A percentile compares a stretch with the other conserved stretches of the same genome.
These are phyloP conservation scores for Smutsia gigantea DNA, from an alignment of 2,797 vertebrate genomes.

Conservation along the genomic window DNA sequence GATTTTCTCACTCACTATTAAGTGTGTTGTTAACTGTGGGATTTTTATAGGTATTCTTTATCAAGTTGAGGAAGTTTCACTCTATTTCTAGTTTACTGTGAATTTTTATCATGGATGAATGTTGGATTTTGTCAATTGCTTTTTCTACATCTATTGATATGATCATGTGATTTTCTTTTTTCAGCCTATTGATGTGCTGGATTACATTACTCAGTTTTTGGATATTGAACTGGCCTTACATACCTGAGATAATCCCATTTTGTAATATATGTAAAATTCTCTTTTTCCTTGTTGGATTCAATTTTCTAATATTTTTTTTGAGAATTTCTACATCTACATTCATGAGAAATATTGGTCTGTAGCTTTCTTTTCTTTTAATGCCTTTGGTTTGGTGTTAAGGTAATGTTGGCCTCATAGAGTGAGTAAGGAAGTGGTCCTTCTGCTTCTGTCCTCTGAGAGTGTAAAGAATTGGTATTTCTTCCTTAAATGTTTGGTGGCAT, in stretches of 20 bases:
- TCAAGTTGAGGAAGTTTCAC: neutral
- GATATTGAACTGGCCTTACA: too few species aligned
- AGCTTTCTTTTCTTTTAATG: neutral
- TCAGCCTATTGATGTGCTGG: neutral
- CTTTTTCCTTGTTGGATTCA: too few species aligned
- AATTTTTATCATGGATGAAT: neutral
- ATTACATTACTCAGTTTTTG: too few species aligned
- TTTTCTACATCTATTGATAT: too few species aligned
- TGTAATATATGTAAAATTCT: too few species aligned
- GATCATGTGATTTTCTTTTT: neutral
- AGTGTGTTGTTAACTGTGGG: neutral
- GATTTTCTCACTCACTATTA: neutral
- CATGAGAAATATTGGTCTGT: neutral
- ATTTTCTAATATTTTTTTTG: too few species aligned
- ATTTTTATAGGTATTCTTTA: neutral
- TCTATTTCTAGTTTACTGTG: neutral
- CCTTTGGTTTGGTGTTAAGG: neutral
- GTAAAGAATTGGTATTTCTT: neutral
- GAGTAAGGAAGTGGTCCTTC: neutral
- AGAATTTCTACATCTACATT: neutral
- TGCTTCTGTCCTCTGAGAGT: neutral
- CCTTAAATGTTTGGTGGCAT: neutral
- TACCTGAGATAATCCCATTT: too few species aligned
- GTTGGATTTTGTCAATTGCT: neutral
- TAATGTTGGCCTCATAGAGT: neutral